These are phyloP conservation scores for Ypsolopha sequella DNA, from an alignment of 2,888 invertebrate genomes.

Conservation along the genomic window DNA sequence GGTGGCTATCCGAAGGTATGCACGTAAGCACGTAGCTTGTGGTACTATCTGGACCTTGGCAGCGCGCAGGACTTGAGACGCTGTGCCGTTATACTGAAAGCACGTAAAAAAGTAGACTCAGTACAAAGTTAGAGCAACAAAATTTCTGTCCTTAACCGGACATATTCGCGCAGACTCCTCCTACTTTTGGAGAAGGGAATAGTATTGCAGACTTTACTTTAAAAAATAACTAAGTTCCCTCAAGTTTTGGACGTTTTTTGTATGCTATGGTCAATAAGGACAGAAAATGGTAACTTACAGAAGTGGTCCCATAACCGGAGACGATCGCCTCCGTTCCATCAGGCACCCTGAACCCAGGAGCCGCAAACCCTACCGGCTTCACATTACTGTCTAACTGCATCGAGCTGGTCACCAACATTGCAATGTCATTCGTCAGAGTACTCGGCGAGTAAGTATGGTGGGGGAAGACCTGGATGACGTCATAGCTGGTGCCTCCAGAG, in stretches of 20 bases:
- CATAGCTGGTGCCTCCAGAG: constrained; percentile 38
- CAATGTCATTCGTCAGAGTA: constrained; percentile 47
- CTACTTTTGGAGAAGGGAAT: too few relatives aligned
- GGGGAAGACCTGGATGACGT: constrained; percentile 25
- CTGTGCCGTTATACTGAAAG: constrained; percentile 42
- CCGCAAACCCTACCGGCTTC: constrained; percentile 29
- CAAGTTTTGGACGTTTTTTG: too few relatives aligned
- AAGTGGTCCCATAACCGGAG: constrained; percentile 48
- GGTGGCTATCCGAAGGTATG: constrained; percentile 38
- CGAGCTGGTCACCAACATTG: constrained; percentile 29
- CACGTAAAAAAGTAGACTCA: neutral
- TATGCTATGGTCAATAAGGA: neutral
- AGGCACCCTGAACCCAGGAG: constrained; percentile 22
- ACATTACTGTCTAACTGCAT: constrained; percentile 33
- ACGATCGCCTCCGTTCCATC: constrained; percentile 44
- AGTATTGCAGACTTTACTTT: too few relatives aligned
- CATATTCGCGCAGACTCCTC: too few relatives aligned
- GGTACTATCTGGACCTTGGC: constrained; percentile 45
- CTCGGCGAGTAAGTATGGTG: constrained; percentile 34
- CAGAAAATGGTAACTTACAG: constrained; percentile 18
- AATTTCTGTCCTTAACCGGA: too few relatives aligned
- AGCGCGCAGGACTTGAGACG: constrained; percentile 38
- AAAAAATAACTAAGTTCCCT: too few relatives aligned
- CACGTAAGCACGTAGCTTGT: constrained; percentile 36
- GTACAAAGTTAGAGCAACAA: too few relatives aligned